Evolutionary conservation across 2,888 invertebrate genomes (phyloP), one percentile per base, ranked within the genome.

Genomic region (Sthenelais limicola): DNA sequence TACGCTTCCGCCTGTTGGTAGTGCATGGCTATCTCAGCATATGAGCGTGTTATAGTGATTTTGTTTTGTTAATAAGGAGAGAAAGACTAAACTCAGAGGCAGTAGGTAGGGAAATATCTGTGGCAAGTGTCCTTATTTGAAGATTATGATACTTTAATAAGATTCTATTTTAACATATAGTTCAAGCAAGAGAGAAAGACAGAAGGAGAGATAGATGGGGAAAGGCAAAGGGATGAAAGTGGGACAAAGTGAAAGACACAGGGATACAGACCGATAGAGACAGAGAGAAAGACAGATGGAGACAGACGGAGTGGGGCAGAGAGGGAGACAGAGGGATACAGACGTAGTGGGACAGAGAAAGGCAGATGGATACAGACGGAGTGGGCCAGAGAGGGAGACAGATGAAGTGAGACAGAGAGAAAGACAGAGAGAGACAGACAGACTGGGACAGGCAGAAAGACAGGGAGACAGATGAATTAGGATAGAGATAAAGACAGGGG

Each of bases 181-280:
- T n/a, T n/a, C n/a, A n/a, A n/a, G n/a, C n/a, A n/a, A n/a, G 51
- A 51, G 51, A 51, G 51, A 51, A 24, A 51, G 51, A n/a, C 9
- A 51, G 51, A 51, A 24, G n/a, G 51, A 51, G 51, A n/a, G 51
- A n/a, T 5, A 24, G 21, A 5, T 5, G n/a, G 51, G n/a, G 21
- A n/a, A n/a, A n/a, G 51, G n/a, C n/a, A n/a, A n/a, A n/a, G n/a
- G 21, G 51, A n/a, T 7, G 9, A n/a, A 51, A n/a, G 21, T 12
- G 51, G n/a, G 21, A n/a, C 9, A n/a, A 24, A n/a, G 21, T 7
- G 21, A n/a, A 24, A n/a, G 5, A n/a, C 7, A 51, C 21, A n/a
- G 51, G n/a, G 51, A 51, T n/a, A 51, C 21, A n/a, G 9, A 51
- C 21, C 18, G 51, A 51, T n/a, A n/a, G 51, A 51, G 51, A 51